Evolutionary conservation across 2,888 invertebrate genomes (phyloP).

Genomic region (Epinotia brunnichana): DNA sequence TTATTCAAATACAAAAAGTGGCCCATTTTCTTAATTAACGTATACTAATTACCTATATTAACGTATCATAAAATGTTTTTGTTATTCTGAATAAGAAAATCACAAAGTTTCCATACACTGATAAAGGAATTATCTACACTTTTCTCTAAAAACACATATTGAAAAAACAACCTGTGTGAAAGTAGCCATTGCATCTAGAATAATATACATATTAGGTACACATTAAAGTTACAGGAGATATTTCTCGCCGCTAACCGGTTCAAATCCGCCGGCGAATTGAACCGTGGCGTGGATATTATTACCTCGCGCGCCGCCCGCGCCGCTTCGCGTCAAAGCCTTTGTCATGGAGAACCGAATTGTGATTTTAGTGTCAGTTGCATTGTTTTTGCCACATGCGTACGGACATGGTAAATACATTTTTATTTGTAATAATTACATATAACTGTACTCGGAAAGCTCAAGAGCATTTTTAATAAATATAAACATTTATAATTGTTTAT

Average conservation of each 20-base stretch:
- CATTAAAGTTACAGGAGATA: conserved; percentile 48
- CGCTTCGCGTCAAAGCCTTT: conserved; percentile 55
- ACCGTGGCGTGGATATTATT: conserved; percentile 66
- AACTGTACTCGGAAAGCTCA: neutral
- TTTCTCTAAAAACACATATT: neutral
- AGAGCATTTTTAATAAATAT: neutral
- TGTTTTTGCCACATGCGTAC: conserved; percentile 45
- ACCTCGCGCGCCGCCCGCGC: conserved; percentile 64
- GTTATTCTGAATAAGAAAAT: neutral
- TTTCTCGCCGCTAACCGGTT: conserved; percentile 73
- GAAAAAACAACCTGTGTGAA: conserved; percentile 9
- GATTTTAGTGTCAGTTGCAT: conserved; percentile 47
- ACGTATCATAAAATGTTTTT: neutral
- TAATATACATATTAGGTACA: conserved; percentile 19
- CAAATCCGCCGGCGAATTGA: conserved; percentile 64
- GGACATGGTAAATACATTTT: conserved; percentile 49
- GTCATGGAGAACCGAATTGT: conserved; percentile 48
- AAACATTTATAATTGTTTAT: neutral
- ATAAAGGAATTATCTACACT: neutral
- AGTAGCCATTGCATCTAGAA: conserved; percentile 19
- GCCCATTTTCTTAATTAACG: no score
- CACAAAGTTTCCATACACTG: neutral
- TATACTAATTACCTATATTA: no score
- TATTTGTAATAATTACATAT: neutral
- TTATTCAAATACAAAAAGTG: neutral